phyloP scores from a whole-genome alignment of 2,888 invertebrate species.

The Apodemia mormo region DNA sequence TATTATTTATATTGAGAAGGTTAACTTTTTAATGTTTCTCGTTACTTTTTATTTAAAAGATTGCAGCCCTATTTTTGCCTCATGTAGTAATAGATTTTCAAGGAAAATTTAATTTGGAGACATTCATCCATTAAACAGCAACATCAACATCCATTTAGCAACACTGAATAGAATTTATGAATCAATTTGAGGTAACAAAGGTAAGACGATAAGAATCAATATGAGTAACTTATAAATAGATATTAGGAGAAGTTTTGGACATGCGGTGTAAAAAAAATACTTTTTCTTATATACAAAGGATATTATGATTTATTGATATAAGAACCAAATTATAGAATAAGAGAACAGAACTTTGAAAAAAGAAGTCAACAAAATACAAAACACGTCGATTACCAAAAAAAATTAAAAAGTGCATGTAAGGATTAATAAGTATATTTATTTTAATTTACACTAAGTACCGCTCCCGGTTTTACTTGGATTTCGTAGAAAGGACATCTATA shows the following conservation, averaged over 20 bases:
- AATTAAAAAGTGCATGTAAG: too few relatives aligned
- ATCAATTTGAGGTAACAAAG: slow-evolving; percentile 9
- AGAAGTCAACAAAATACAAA: too few relatives aligned
- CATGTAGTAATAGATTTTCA: slow-evolving; percentile 11
- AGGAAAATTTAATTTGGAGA: slow-evolving; percentile 6
- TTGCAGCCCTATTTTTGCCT: slow-evolving; percentile 2
- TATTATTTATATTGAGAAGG: too few relatives aligned
- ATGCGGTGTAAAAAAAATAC: too few relatives aligned
- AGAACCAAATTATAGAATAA: too few relatives aligned
- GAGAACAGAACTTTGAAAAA: too few relatives aligned
- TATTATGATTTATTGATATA: too few relatives aligned
- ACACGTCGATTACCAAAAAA: too few relatives aligned
- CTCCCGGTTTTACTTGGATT: too few relatives aligned
- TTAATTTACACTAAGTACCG: too few relatives aligned
- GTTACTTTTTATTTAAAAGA: not conserved
- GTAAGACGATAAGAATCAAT: not conserved
- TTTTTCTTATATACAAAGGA: not conserved
- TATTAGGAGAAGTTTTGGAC: not conserved
- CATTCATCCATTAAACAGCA: slow-evolving; percentile 15
- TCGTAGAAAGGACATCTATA: too few relatives aligned
- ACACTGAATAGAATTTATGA: slow-evolving; percentile 13
- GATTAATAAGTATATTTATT: too few relatives aligned
- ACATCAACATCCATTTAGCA: not conserved
- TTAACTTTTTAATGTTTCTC: not conserved
- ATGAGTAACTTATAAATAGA: not conserved